phyloP scores from a whole-genome alignment of 2,113 vertebrate species.

The Rhynchomys soricoides region DNA sequence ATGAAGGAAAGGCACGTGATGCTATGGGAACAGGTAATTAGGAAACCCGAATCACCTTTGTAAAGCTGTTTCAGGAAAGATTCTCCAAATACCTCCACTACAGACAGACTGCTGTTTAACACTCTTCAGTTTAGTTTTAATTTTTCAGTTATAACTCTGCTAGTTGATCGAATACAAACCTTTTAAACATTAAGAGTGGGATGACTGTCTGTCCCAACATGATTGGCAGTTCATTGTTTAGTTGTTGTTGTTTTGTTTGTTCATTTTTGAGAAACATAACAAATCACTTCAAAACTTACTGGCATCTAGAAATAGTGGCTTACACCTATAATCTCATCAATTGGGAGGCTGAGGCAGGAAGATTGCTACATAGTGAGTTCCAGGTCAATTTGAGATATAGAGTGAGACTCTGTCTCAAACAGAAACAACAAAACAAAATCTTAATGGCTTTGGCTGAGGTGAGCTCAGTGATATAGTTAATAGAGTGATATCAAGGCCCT shows the following conservation, averaged over 20 bases:
- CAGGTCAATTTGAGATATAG: background rate
- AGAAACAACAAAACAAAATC: background rate
- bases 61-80: constrained; percentile 1
- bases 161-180: background rate
- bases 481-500: background rate
- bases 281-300: background rate
- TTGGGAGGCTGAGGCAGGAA: background rate
- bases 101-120: background rate
- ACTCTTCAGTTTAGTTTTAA: constrained; percentile 25
- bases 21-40: background rate
- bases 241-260: background rate
- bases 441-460: background rate
- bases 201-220: background rate
- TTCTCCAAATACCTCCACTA: background rate
- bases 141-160: constrained; percentile 24
- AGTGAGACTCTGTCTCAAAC: background rate
- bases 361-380: background rate
- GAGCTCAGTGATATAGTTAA: background rate
- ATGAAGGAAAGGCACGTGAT: constrained; percentile 16
- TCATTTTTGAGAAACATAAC: constrained; percentile 18
- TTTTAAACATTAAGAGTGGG: background rate
- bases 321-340: background rate
- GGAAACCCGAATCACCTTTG: constrained; percentile 22
- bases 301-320: background rate
- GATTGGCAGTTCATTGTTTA: constrained; percentile 13